Percentiles rank a stretch among this genome's conserved stretches.
phyloP scores from a whole-genome alignment of 2,888 invertebrate species.

The Bruchidius siliquastri region DNA sequence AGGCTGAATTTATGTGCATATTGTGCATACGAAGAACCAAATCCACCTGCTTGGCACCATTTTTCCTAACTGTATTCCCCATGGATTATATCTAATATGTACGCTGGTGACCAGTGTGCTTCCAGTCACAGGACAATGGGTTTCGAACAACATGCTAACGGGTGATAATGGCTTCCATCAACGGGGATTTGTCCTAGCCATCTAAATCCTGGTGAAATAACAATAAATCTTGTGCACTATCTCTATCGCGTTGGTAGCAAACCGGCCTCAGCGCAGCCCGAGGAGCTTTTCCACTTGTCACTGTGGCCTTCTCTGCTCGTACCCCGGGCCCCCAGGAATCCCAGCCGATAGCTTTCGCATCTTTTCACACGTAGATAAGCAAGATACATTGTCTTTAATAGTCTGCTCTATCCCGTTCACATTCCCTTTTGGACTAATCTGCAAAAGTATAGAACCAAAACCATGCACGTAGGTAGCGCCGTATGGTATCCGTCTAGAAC shows the following conservation, averaged over 20 bases:
- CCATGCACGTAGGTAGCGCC: no score
- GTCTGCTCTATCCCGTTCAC: slow-evolving; percentile 5
- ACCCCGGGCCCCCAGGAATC: neutral
- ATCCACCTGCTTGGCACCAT: no score
- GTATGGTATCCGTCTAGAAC: no score
- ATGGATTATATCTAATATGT: no score
- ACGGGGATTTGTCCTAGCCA: neutral
- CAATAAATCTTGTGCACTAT: neutral
- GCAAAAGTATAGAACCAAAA: neutral
- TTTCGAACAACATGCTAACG: neutral
- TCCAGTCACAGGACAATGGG: neutral
- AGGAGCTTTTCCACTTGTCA: neutral
- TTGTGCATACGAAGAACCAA: no score
- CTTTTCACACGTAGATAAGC: slow-evolving; percentile 38
- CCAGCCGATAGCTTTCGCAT: slow-evolving; percentile 34
- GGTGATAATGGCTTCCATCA: neutral
- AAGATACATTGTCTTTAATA: slow-evolving; percentile 33
- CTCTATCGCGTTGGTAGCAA: neutral
- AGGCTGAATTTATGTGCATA: no score
- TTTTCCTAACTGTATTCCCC: no score
- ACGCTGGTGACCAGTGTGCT: no score
- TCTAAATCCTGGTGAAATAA: neutral
- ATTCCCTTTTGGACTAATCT: neutral
- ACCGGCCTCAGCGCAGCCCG: neutral
- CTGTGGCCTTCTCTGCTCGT: slow-evolving; percentile 1